A percentile compares a stretch with the other conserved stretches of the same genome.
phyloP scores from a whole-genome alignment of 2,797 vertebrate genomes.

The Labroides dimidiatus region DNA sequence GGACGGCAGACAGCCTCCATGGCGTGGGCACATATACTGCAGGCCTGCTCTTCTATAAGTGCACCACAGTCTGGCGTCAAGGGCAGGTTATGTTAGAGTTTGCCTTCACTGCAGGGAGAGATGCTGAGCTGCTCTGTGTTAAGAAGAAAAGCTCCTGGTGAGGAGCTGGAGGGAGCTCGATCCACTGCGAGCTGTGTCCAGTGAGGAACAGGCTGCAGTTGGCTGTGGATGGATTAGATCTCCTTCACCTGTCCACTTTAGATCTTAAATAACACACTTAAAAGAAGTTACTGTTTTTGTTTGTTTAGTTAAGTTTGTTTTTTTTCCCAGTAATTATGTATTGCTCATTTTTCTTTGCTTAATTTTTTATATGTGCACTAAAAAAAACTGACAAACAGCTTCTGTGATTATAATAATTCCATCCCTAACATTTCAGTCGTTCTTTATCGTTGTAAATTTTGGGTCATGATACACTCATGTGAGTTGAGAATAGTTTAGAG shows the following conservation, averaged over 20 bases:
- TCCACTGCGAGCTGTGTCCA: slow-evolving; percentile 20
- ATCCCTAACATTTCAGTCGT: too few species aligned
- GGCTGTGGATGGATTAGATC: slow-evolving; percentile 1
- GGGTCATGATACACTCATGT: too few species aligned
- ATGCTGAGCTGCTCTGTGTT: slow-evolving; percentile 38
- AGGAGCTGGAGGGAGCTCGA: slow-evolving; percentile 22
- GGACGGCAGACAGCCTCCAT: slow-evolving; percentile 22
- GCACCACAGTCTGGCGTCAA: slow-evolving; percentile 36
- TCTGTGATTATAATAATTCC: too few species aligned
- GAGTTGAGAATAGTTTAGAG: too few species aligned
- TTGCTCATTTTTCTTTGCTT: too few species aligned
- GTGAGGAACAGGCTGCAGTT: slow-evolving; percentile 15
- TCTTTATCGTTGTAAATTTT: too few species aligned
- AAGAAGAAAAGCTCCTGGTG: slow-evolving; percentile 31
- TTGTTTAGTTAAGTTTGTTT: too few species aligned
- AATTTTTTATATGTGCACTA: too few species aligned
- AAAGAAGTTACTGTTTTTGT: too few species aligned
- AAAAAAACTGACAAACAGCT: too few species aligned
- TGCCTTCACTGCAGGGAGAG: slow-evolving; percentile 42
- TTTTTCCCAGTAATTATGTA: too few species aligned
- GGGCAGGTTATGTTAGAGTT: slow-evolving; percentile 43
- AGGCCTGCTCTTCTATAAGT: slow-evolving; percentile 22
- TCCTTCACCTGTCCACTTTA: background rate
- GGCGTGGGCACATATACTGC: slow-evolving; percentile 23
- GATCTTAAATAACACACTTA: too few species aligned